A percentile compares a stretch with the other conserved stretches of the same genome.
Evolutionary conservation across 2,888 invertebrate genomes (phyloP).

Genomic region (Conus canariensis): DNA sequence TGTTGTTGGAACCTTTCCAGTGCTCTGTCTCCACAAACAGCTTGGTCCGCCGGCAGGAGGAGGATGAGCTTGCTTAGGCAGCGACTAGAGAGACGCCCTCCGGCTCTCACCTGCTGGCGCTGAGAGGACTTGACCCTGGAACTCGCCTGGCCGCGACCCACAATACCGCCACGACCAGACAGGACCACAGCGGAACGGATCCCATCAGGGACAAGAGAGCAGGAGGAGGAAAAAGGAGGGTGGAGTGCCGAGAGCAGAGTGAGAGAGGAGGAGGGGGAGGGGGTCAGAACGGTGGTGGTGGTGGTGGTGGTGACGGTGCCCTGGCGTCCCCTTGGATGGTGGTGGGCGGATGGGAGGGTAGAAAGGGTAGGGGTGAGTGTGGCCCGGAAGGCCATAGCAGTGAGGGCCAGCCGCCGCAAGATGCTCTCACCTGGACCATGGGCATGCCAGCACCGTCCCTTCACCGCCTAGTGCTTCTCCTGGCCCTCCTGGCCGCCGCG

Average conservation of each 20-base stretch:
- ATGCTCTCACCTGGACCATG: conserved; percentile 52
- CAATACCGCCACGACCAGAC: background rate
- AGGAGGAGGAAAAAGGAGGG: background rate
- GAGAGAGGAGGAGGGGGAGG: background rate
- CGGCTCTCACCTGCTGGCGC: background rate
- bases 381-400: background rate
- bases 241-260: background rate
- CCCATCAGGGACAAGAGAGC: background rate
- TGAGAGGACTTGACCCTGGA: background rate
- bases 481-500: conserved; percentile 40
- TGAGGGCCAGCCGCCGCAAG: conserved; percentile 43
- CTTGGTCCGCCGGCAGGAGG: background rate
- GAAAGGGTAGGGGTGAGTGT: conserved; percentile 26
- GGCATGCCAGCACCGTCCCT: conserved; percentile 39
- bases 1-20: background rate
- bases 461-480: conserved; percentile 41
- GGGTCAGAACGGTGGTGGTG: background rate
- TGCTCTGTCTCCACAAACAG: background rate
- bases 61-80: background rate
- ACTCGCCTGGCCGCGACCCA: background rate
- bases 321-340: conserved; percentile 31
- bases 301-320: background rate
- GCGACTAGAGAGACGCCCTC: background rate
- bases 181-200: background rate
- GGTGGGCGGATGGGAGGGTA: conserved; percentile 33